Base-by-base conservation (phyloP, 2,888 invertebrate genomes). In the Leptinotarsa tumamoca region DNA sequence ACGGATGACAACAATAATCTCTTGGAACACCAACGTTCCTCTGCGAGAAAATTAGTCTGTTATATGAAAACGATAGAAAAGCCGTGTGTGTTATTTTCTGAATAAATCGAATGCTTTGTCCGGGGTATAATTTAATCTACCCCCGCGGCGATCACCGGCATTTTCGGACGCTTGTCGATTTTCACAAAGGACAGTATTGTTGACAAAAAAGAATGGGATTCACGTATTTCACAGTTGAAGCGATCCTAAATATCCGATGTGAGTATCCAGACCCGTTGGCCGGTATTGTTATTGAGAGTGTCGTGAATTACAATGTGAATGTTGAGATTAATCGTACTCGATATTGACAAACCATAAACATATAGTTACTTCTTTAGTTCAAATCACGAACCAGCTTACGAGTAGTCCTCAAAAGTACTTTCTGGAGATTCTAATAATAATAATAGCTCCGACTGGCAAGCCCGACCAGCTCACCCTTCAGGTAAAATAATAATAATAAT, bases 41-140 rank as follows among this genome's bases (percentile, higher is more conserved):
- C 69, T 27, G 73, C 67, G 70, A 70, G 76, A 76, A 76, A 76
- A 76, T 76, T 76, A 76, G 76, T 73, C 58, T 56, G 69, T 56
- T 69, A 72, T 72, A 66, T 61, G 50, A 66, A 69, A 72, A 54
- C 73, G 69, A 50, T 67, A 68, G 71, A 68, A 58, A 72, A 69
- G 69, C 75, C 61, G 67, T 67, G 79, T 73, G 79, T 81, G 81
- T 83, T 84, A 82, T 83, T 84, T 82, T 76, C 81, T 77, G 79
- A 81, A 82, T 78, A 83, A 83, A 83, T 83, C 80, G 83, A 83
- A 83, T 81, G 82, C 83, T 83, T 83, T 83, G 83, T 83, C 70
- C 70, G 21, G 70, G 10, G 50, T 50, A 72, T 72, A 72, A 73
- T 73, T 73, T 68, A 68, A 73, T 73, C 27, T 63, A 56, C 23